Conservation (phyloP, 2,113 vertebrate genomes). For the Buteo buteo region DNA sequence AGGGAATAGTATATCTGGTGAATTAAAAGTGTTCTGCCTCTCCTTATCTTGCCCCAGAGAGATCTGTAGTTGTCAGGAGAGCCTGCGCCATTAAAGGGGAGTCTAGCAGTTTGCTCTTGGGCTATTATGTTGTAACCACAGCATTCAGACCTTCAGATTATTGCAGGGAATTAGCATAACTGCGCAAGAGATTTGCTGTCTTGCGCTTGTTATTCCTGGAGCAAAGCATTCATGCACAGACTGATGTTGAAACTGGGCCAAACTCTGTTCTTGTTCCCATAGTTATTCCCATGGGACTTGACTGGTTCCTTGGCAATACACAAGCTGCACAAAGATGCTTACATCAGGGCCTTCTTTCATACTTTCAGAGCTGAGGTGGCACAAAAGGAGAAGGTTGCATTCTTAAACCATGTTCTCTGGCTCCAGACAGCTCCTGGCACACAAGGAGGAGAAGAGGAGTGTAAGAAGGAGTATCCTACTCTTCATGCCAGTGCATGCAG, state of each 20-base stretch:
- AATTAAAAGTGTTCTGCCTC: background rate
- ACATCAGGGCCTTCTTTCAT: background rate
- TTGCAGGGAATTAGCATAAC: background rate
- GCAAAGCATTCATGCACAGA: background rate
- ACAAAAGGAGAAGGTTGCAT: background rate
- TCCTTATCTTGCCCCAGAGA: background rate
- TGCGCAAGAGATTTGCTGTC: background rate
- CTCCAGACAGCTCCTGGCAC: background rate
- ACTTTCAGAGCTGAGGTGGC: background rate
- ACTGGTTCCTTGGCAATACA: background rate
- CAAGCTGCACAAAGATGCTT: background rate
- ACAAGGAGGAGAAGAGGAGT: background rate
- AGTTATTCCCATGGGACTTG: background rate
- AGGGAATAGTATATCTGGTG: background rate
- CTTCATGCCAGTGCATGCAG: background rate
- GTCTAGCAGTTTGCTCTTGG: background rate
- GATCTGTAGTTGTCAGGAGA: background rate
- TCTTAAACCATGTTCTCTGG: background rate
- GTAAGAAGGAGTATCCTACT: background rate
- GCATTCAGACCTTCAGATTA: background rate
- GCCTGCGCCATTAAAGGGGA: rapidly evolving
- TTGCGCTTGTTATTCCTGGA: background rate
- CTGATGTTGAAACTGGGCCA: background rate
- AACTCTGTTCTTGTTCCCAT: background rate
- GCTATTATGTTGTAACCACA: background rate